A percentile compares a stretch with the other conserved stretches of the same genome.
Evolutionary conservation across 1,140 invertebrate species (phyloP).

Genomic region (Drosophila takahashii): DNA sequence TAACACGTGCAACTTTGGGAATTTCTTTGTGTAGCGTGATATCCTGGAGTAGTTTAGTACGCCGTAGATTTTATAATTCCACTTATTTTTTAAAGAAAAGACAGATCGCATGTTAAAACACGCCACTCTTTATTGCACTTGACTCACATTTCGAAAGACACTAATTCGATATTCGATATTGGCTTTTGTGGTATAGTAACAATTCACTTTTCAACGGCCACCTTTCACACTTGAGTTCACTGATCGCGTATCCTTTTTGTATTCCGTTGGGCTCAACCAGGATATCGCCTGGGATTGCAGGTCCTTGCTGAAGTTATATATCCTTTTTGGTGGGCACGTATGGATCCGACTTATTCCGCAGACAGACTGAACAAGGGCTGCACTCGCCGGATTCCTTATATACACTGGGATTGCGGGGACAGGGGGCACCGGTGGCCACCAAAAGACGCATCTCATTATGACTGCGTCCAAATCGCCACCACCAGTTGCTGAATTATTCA

Average conservation of each 20-base stretch:
- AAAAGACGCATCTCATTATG: conserved; percentile 57
- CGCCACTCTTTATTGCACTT: conserved; percentile 10
- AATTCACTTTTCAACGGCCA: conserved; percentile 6
- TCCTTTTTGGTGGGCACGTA: conserved; percentile 48
- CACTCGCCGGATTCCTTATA: conserved; percentile 55
- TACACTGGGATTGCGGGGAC: conserved; percentile 29
- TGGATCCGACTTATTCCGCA: conserved; percentile 62
- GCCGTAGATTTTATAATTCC: neutral
- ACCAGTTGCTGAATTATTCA: conserved; percentile 66
- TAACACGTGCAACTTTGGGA: neutral
- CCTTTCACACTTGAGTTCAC: conserved; percentile 1
- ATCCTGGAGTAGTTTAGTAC: neutral
- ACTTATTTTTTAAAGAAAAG: neutral
- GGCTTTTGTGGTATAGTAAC: neutral
- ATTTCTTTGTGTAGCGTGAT: neutral
- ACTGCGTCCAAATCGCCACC: conserved; percentile 32
- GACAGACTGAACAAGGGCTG: conserved; percentile 70
- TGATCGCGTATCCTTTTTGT: conserved; percentile 35
- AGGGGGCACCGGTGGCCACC: conserved; percentile 19
- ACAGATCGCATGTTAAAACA: conserved; percentile 1
- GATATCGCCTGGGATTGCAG: conserved; percentile 3
- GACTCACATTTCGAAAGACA: conserved; percentile 29
- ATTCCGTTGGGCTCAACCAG: conserved; percentile 6
- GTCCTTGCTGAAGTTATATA: conserved; percentile 30
- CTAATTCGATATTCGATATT: neutral